phyloP scores from a whole-genome alignment of 2,888 invertebrate genomes.

The Gastrophysa polygoni region DNA sequence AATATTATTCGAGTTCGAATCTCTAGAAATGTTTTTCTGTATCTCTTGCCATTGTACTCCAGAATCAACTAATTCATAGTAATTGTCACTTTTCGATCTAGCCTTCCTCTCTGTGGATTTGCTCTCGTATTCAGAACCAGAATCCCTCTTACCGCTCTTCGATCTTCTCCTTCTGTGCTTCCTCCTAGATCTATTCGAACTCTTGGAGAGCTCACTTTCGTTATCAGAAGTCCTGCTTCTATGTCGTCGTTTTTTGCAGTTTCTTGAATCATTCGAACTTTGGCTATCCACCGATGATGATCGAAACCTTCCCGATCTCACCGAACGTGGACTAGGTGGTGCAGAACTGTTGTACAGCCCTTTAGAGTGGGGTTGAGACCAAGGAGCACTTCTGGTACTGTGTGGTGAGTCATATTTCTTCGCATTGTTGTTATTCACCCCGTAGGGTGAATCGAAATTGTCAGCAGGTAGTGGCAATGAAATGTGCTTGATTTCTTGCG shows the following conservation, averaged over 20 bases:
- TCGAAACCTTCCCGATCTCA: constrained; percentile 73
- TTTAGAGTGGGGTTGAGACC: constrained; percentile 73
- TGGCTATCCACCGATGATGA: constrained; percentile 89
- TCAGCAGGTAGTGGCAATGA: constrained; percentile 65
- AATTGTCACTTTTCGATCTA: constrained; percentile 42
- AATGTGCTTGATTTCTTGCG: constrained; percentile 60
- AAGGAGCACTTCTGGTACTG: constrained; percentile 83
- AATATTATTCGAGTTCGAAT: constrained; percentile 59
- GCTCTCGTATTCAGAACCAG: constrained; percentile 75
- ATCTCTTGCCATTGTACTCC: constrained; percentile 90
- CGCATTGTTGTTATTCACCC: constrained; percentile 28
- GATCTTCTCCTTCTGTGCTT: constrained; percentile 78
- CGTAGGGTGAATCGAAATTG: constrained; percentile 54
- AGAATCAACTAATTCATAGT: constrained; percentile 81
- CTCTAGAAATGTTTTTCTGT: constrained; percentile 64
- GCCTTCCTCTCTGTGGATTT: constrained; percentile 52
- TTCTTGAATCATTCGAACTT: constrained; percentile 84
- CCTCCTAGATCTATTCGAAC: constrained; percentile 80
- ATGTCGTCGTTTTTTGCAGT: constrained; percentile 77
- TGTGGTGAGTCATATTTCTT: constrained; percentile 72
- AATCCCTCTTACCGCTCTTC: constrained; percentile 74
- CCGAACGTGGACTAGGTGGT: constrained; percentile 78
- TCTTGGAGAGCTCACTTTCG: constrained; percentile 87
- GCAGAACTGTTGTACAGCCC: constrained; percentile 69
- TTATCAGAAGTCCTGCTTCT: constrained; percentile 87